phyloP scores from a whole-genome alignment of 2,797 vertebrate genomes.

The Novumbra hubbsi region DNA sequence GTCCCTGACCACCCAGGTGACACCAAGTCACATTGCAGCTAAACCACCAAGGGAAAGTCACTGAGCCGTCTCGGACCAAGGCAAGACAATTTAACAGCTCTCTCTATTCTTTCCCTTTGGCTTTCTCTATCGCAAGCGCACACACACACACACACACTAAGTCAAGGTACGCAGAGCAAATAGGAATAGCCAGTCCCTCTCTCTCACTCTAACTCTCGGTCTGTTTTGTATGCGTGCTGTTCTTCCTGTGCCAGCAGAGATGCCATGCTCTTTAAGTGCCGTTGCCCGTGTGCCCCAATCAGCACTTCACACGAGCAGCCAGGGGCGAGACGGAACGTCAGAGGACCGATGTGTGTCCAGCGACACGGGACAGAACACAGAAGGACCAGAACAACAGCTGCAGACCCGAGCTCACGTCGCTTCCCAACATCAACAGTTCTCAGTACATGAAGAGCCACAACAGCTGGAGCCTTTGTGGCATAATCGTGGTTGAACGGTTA shows the following conservation, averaged over 20 bases:
- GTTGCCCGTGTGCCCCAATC: constrained; percentile 59
- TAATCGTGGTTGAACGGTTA: too few species aligned
- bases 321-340: constrained; percentile 60
- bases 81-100: constrained; percentile 44
- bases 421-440: constrained; percentile 16
- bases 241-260: constrained; percentile 60
- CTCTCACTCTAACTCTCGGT: constrained; percentile 56
- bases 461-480: neutral
- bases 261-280: constrained; percentile 63
- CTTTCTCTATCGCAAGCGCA: constrained; percentile 39
- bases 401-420: neutral
- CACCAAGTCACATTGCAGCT: constrained; percentile 50
- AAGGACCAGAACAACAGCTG: neutral
- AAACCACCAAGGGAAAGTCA: constrained; percentile 32
- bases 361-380: constrained; percentile 43
- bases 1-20: constrained; percentile 56
- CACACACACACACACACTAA: constrained; percentile 49
- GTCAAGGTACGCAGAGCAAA: constrained; percentile 43
- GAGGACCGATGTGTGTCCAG: constrained; percentile 70
- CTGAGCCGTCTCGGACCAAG: constrained; percentile 35
- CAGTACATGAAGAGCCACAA: constrained; percentile 1
- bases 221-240: constrained; percentile 59
- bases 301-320: constrained; percentile 68
- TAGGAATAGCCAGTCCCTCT: constrained; percentile 40
- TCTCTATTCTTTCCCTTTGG: constrained; percentile 18